phyloP scores from a whole-genome alignment of 2,888 invertebrate genomes.

The Podotricha telesiphe region DNA sequence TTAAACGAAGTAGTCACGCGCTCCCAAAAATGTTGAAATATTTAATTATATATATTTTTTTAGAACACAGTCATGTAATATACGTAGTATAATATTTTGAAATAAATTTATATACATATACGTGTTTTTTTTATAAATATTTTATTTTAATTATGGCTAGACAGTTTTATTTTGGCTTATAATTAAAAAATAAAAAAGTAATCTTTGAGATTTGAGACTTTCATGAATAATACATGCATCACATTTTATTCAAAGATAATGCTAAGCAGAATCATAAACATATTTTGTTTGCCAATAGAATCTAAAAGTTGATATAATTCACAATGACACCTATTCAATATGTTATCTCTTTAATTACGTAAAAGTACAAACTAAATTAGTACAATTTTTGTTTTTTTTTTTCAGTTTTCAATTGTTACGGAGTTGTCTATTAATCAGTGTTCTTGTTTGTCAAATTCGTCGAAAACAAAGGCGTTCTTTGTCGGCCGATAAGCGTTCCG shows the following conservation, averaged over 20 bases:
- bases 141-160: slow-evolving; percentile 1
- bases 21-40: slow-evolving; percentile 1
- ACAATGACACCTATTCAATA: neutral
- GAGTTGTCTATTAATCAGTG: slow-evolving; percentile 65
- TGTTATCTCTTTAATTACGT: neutral
- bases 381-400: too few relatives aligned
- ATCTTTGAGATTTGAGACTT: too few relatives aligned
- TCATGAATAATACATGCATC: too few relatives aligned
- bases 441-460: slow-evolving; percentile 63
- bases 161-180: too few relatives aligned
- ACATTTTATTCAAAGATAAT: too few relatives aligned
- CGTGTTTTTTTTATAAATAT: too few relatives aligned
- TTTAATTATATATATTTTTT: slow-evolving; percentile 1
- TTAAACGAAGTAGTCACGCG: slow-evolving; percentile 15
- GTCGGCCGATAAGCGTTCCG: slow-evolving; percentile 73
- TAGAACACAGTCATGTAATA: too few relatives aligned
- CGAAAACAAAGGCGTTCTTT: slow-evolving; percentile 77
- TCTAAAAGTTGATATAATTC: neutral
- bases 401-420: slow-evolving; percentile 8
- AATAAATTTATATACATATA: neutral
- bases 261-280: too few relatives aligned
- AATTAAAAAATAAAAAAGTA: too few relatives aligned
- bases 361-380: neutral
- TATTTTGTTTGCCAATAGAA: neutral
- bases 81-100: too few relatives aligned